phyloP scores from a whole-genome alignment of 2,113 vertebrate genomes.

The Gallinago jamesoni region DNA sequence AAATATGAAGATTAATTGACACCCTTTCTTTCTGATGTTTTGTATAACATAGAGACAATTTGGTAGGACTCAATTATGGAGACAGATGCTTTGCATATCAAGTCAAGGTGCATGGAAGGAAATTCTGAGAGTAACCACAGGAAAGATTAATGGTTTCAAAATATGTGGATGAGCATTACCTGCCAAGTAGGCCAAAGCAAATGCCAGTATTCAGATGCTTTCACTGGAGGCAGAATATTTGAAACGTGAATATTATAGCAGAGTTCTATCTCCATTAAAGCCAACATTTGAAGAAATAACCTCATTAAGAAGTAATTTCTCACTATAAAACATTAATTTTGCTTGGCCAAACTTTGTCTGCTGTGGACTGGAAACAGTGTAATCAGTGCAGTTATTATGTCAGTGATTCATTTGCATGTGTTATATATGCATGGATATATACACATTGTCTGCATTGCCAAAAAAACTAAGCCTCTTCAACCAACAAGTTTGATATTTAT shows the following conservation, averaged over 20 bases:
- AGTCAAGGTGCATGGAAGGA: background rate
- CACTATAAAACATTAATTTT: background rate
- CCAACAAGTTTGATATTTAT: background rate
- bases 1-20: background rate
- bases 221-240: background rate
- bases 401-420: background rate
- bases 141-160: background rate
- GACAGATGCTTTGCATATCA: background rate
- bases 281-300: background rate
- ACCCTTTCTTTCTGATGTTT: background rate
- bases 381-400: background rate
- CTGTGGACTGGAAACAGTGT: background rate
- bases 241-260: background rate
- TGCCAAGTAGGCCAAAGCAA: background rate
- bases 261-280: background rate
- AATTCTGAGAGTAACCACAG: background rate
- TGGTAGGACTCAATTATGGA: background rate
- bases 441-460: background rate
- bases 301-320: background rate
- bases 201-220: background rate
- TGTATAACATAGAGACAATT: background rate
- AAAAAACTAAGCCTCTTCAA: background rate
- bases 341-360: background rate
- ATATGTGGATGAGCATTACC: background rate
- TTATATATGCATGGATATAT: background rate